A percentile compares a stretch with the other conserved stretches of the same genome.
Evolutionary conservation across 2,113 vertebrate species (phyloP).

Genomic region (Pteropus alecto): DNA sequence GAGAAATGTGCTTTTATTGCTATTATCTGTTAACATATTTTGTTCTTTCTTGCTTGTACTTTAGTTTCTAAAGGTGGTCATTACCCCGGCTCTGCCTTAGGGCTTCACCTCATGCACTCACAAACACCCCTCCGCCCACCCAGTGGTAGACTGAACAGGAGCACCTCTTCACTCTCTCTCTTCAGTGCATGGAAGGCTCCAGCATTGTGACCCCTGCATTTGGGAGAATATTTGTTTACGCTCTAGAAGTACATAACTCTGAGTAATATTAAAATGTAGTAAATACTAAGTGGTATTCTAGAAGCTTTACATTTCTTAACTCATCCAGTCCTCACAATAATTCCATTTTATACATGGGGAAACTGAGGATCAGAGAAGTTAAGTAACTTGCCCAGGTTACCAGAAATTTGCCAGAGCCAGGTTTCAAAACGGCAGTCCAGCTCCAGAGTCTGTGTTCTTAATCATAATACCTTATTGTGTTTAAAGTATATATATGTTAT

Average conservation of each 20-base stretch:
- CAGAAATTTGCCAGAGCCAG: not conserved
- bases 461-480: not conserved
- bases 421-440: not conserved
- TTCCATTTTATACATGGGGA: not conserved
- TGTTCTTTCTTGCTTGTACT: not conserved
- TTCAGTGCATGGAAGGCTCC: not conserved
- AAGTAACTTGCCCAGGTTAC: not conserved
- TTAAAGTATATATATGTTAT: not conserved
- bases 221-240: not conserved
- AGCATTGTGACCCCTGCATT: not conserved
- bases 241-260: not conserved
- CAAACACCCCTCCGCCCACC: not conserved
- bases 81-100: not conserved
- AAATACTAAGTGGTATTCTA: not conserved
- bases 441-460: not conserved
- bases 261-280: not conserved
- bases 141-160: not conserved
- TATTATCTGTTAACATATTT: not conserved
- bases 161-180: not conserved
- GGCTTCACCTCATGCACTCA: not conserved
- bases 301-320: not conserved
- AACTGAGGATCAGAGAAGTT: not conserved
- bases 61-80: not conserved
- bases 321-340: not conserved
- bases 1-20: not conserved